These are phyloP conservation scores for Echeneis naucrates DNA, from an alignment of 2,797 vertebrate species.

Conservation along the genomic window DNA sequence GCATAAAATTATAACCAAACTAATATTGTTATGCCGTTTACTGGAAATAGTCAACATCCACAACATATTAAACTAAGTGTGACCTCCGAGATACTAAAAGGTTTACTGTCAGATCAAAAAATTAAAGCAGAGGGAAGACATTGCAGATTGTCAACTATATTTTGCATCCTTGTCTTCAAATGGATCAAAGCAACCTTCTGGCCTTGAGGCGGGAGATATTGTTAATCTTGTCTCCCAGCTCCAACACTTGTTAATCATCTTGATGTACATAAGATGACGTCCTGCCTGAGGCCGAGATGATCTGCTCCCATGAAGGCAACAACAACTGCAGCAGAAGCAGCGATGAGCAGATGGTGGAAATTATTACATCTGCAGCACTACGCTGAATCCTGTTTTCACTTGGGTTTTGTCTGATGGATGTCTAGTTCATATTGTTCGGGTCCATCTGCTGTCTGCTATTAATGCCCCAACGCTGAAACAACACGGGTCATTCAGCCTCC, in stretches of 20 bases:
- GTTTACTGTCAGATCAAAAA: background rate
- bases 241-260: slow-evolving; percentile 29
- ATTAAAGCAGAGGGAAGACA: background rate
- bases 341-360: slow-evolving; percentile 34
- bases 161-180: slow-evolving; percentile 14
- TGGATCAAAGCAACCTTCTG: slow-evolving; percentile 15
- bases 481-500: too few relatives aligned
- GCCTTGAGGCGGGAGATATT: slow-evolving; percentile 20
- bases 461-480: background rate
- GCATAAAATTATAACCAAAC: background rate
- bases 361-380: slow-evolving; percentile 5
- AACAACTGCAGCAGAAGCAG: background rate
- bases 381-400: background rate
- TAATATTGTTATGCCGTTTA: background rate
- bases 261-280: slow-evolving; percentile 22
- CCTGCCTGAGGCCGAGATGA: slow-evolving; percentile 28
- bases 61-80: background rate
- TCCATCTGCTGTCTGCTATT: background rate
- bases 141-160: background rate
- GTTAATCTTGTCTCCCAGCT: slow-evolving; percentile 24
- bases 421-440: background rate
- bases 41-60: too few relatives aligned
- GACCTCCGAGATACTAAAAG: background rate
- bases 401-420: background rate
- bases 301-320: background rate